Base-by-base conservation (phyloP, 2,113 vertebrate species). In the Ranitomeya variabilis region DNA sequence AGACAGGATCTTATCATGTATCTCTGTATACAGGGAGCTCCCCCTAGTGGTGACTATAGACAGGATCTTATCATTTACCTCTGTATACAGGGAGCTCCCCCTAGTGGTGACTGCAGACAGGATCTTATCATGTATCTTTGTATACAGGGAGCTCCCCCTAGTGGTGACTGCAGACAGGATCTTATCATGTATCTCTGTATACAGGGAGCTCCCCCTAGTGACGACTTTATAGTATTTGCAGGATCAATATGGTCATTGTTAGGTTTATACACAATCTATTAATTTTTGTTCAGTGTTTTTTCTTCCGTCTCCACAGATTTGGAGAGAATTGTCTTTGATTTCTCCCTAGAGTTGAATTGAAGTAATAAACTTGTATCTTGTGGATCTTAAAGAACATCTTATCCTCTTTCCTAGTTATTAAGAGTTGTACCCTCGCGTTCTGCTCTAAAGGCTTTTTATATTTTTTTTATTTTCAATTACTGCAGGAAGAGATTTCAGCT, bases 381-480 rank as follows among this genome's bases (percentile, higher is more conserved):
- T 14, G 10, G 10, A 64, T 82, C 26, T n/a, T 64, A 26, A 19
- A 2, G 21, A 5, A 60, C 54, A 16, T 81, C 55, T 19, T 57
- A 19, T 52, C 80, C 4, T 16, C 13, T 9, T 57, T 59, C 14
- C 15, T 21, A 59, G 57, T 82, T 82, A 64, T 59, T 54, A 45
- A 45, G 10, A 9, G 16, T 7, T 31, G 18, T 18, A 16, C 26
- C 9, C 15, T 11, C 18, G 6, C 14, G 1, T 57, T 62, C 57
- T 3, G 15, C 57, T 62, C 79, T 26, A 0, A 37, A 37, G n/a
- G 54, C 54, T 80, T 26, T 57, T 80, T 31, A 19, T 82, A 64
- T 64, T 64, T 64, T 16, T 37, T 82, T 64, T 64, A 26, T 37
- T 82, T 64, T 62, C 31, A 21, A 82, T 82, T 82, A 64, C 18